Base-by-base conservation (phyloP, 2,797 vertebrate genomes). In the Silurus lanzhouensis region DNA sequence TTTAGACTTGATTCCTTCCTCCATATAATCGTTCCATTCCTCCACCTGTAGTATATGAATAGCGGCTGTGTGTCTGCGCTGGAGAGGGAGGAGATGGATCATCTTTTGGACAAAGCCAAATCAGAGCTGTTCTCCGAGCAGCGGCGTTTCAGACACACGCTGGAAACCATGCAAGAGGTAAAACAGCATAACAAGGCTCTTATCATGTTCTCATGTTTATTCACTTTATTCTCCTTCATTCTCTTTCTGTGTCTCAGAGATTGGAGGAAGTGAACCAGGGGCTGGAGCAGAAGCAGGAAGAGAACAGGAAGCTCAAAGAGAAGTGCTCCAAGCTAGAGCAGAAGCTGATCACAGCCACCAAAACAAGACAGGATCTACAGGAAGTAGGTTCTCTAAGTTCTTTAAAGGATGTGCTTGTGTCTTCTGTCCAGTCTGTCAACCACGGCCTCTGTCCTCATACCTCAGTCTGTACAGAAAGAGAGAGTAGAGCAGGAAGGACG, bases 111-210 rank as follows among this genome's bases (percentile, higher is more conserved):
- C 55, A 72, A 15, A 0, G 88, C 92, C 63, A 95, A 95, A 88
- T 89, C 92, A n/a, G 93, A 95, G 71, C 87, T 95, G 80, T 94
- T 95, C 84, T 90, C 94, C 19, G 91, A 91, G 86, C 94, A 95
- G 86, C 90, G 89, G 44, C 86, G 86, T 3, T 89, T 91, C 58
- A 91, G 94, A 86, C 86, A 93, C 87, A 92, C 90, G 57, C 87
- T 93, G 0, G 94, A 95, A 67, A 91, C 91, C 25, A 77, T 94
- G 86, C 91, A 93, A 88, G 93, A 94, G 88, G 96, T 96, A 89
- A 15, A 38, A 13, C 25, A 22, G 2, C 64, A 7, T 1, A 68
- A 5, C 19, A 57, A 55, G 52, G n/a, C 17, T 20, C 8, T 3
- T 83, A 7, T 46, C 10, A 5, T 8, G 64, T 75, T 52, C 5